Conservation (phyloP, 37 sponge, comb jelly and placozoan genomes). For the Halichondria panicea region DNA sequence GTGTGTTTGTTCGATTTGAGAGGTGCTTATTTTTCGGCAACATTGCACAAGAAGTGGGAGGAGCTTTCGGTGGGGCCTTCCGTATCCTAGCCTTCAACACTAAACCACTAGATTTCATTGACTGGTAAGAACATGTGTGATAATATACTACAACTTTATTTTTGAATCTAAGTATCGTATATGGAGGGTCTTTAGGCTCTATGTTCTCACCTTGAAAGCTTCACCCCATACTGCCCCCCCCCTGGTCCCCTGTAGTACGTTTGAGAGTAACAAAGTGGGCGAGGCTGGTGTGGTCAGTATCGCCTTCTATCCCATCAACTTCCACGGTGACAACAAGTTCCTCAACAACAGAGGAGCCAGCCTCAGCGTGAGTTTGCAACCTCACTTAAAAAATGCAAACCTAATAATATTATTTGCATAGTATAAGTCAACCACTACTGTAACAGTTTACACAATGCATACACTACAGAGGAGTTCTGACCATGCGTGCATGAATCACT, state of each 20-base stretch:
- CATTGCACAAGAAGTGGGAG: conserved; percentile 25
- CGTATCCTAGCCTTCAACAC: not conserved
- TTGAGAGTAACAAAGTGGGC: not conserved
- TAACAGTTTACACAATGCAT: too few species aligned
- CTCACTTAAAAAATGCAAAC: too few species aligned
- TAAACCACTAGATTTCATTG: conserved; percentile 8
- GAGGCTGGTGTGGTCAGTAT: conserved; percentile 20
- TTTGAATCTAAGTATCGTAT: not conserved
- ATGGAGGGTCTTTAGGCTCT: not conserved
- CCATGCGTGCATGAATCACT: too few species aligned
- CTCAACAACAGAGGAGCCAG: conserved; percentile 27
- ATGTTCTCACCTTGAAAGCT: not conserved
- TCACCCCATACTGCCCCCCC: conserved; percentile 6
- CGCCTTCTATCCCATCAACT: conserved; percentile 22
- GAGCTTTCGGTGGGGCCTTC: conserved; percentile 30
- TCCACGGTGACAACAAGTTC: conserved; percentile 42
- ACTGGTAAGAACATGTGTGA: conserved; percentile 33
- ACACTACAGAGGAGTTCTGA: too few species aligned
- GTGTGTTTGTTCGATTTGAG: conserved; percentile 17
- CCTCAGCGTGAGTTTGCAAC: conserved; percentile 23
- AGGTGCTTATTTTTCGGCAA: conserved; percentile 26
- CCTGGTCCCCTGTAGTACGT: not conserved
- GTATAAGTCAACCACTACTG: too few species aligned
- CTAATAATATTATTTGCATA: too few species aligned
- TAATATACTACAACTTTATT: not conserved